Evolutionary conservation across 2,113 vertebrate genomes (phyloP).

Genomic region (Callipepla californica): DNA sequence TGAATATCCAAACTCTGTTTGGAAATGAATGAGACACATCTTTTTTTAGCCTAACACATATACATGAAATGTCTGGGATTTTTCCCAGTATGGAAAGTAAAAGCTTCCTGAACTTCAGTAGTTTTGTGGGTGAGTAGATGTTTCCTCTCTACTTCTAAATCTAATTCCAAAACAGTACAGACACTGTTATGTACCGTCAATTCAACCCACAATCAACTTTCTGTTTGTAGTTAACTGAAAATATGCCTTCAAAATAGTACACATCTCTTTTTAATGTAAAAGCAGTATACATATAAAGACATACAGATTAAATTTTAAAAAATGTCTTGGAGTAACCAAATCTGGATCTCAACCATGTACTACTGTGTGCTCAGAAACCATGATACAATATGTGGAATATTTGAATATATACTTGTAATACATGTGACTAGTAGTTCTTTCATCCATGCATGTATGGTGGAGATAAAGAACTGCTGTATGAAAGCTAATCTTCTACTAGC

Average conservation of each 20-base stretch:
- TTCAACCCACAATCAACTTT: not conserved
- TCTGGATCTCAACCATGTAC: not conserved
- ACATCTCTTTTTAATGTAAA: not conserved
- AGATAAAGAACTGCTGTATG: conserved; percentile 10
- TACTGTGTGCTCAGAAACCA: not conserved
- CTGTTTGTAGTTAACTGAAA: not conserved
- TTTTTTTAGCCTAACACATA: not conserved
- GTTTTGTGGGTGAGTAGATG: not conserved
- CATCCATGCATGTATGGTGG: not conserved
- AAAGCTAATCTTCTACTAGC: not conserved
- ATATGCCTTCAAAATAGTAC: not conserved
- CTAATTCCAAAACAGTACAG: not conserved
- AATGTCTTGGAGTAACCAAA: not conserved
- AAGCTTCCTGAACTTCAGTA: not conserved
- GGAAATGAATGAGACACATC: not conserved
- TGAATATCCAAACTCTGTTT: not conserved
- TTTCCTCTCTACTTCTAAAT: not conserved
- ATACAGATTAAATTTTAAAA: rapidly evolving
- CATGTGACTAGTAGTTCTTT: not conserved
- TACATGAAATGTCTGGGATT: not conserved
- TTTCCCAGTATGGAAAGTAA: not conserved
- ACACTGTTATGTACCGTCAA: not conserved
- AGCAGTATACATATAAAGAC: not conserved
- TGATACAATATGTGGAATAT: not conserved
- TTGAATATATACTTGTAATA: not conserved